phyloP scores from a whole-genome alignment of 2,797 vertebrate species.

The Leuciscus waleckii region DNA sequence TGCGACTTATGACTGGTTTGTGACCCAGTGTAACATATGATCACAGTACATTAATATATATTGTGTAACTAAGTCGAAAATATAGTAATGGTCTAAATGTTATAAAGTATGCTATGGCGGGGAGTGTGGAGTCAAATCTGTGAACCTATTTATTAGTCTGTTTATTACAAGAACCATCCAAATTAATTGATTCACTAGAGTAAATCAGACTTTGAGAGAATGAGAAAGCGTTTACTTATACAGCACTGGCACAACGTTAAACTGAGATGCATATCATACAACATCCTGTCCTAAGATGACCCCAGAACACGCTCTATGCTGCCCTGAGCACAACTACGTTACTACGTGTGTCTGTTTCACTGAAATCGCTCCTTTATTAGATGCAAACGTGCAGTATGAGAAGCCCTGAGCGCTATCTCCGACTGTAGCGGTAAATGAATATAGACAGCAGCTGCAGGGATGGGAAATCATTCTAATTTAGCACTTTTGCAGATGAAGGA shows the following conservation, averaged over 20 bases:
- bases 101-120: background rate
- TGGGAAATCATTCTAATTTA: conserved; percentile 54
- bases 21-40: background rate
- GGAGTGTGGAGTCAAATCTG: background rate
- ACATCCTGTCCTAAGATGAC: background rate
- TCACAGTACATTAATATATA: background rate
- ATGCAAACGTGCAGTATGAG: conserved; percentile 8
- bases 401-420: background rate
- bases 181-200: too few relatives aligned
- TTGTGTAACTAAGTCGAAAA: background rate
- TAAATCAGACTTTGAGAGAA: background rate
- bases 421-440: conserved; percentile 41
- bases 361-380: background rate
- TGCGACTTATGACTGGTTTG: too few relatives aligned
- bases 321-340: background rate
- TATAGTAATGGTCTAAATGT: background rate
- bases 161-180: background rate
- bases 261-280: background rate
- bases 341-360: background rate
- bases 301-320: background rate
- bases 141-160: background rate
- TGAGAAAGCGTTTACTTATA: background rate
- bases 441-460: conserved; percentile 58
- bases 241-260: background rate
- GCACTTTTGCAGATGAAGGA: conserved; percentile 57